Conservation (phyloP, 2,888 invertebrate genomes). For the Tipula unca region DNA sequence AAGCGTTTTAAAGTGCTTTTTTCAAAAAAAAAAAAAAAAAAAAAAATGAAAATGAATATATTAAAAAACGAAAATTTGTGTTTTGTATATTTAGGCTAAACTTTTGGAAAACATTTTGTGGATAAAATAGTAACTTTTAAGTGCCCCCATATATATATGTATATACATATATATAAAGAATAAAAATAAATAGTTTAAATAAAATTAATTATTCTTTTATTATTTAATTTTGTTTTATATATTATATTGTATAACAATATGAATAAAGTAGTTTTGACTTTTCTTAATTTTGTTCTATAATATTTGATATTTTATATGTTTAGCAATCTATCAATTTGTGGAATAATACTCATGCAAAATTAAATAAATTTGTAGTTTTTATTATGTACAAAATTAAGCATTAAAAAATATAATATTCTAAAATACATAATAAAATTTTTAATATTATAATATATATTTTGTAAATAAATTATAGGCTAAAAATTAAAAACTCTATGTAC, state of each 20-base stretch:
- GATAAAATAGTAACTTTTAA: conserved; percentile 8
- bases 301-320: not conserved
- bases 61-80: not conserved
- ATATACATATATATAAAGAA: not conserved
- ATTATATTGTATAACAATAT: not conserved
- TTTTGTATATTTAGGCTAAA: conserved; percentile 1
- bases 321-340: not conserved
- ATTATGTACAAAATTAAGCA: not conserved
- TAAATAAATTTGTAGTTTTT: not conserved
- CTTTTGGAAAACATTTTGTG: conserved; percentile 8
- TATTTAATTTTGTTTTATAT: not conserved
- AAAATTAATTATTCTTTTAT: not conserved
- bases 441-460: not conserved
- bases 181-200: not conserved
- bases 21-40: not conserved
- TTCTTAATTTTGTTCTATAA: not conserved
- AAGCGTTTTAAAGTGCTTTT: not conserved
- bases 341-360: conserved; percentile 8
- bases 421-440: not conserved
- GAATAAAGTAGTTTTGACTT: not conserved
- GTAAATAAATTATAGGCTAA: not conserved
- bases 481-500: not conserved
- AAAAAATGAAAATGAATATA: not conserved
- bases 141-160: not conserved
- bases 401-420: not conserved